These are phyloP conservation scores for Andrena bicolor DNA, from an alignment of 2,888 invertebrate species.

Conservation along the genomic window DNA sequence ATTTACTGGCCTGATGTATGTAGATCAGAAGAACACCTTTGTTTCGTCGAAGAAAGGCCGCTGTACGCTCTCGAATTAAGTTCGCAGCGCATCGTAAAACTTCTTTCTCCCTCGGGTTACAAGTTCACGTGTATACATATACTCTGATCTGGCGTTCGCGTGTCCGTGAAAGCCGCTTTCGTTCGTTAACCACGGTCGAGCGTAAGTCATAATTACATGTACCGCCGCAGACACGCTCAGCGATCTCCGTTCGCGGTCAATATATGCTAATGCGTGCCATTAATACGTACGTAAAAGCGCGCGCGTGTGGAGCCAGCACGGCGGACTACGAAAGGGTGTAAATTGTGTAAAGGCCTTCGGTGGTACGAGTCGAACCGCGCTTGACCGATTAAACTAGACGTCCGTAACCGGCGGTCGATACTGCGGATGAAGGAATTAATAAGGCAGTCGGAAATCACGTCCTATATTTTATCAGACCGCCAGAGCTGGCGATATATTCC, in stretches of 20 bases:
- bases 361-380: conserved; percentile 40
- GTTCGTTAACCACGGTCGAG: conserved; percentile 77
- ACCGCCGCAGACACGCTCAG: conserved; percentile 71
- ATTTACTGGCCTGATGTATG: background rate
- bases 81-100: conserved; percentile 44
- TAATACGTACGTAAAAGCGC: conserved; percentile 54
- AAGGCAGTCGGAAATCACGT: conserved; percentile 33
- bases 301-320: conserved; percentile 14
- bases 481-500: background rate
- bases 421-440: conserved; percentile 54
- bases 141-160: background rate
- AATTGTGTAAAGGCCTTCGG: conserved; percentile 42
- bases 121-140: conserved; percentile 35
- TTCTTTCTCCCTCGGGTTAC: background rate
- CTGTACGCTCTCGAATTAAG: conserved; percentile 23
- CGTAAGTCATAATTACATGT: conserved; percentile 79
- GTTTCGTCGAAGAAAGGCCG: background rate
- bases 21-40: background rate
- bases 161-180: conserved; percentile 69
- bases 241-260: conserved; percentile 68
- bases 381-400: conserved; percentile 62
- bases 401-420: conserved; percentile 38
- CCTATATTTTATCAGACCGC: conserved; percentile 14
- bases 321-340: conserved; percentile 44
- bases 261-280: conserved; percentile 71